These are phyloP conservation scores for Microplitis demolitor DNA, from an alignment of 1,140 invertebrate genomes.

Conservation along the genomic window DNA sequence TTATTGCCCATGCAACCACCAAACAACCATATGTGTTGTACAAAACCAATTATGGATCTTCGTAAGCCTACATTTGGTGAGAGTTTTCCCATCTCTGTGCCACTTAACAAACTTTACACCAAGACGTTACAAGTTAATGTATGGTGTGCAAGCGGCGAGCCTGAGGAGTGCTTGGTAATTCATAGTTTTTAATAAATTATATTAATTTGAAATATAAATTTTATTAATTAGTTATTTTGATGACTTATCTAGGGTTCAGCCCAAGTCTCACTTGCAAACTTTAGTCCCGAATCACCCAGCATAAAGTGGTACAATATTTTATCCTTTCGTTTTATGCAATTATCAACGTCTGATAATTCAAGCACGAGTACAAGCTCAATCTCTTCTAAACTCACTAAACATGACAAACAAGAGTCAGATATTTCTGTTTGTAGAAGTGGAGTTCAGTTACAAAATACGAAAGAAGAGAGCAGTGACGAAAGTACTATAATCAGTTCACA, in stretches of 20 bases:
- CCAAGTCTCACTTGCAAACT: conserved; percentile 94
- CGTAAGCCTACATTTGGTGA: conserved; percentile 82
- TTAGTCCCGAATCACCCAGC: conserved; percentile 79
- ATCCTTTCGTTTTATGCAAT: conserved; percentile 84
- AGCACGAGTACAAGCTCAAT: conserved; percentile 32
- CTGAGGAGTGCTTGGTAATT: conserved; percentile 83
- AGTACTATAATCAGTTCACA: conserved; percentile 95
- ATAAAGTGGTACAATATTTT: conserved; percentile 95
- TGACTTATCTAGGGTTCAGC: conserved; percentile 79
- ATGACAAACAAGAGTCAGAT: conserved; percentile 64
- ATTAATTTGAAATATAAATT: conserved; percentile 10
- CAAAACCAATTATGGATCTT: conserved; percentile 74
- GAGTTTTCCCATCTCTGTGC: conserved; percentile 76
- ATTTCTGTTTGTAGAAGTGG: conserved; percentile 52
- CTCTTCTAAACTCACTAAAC: conserved; percentile 44
- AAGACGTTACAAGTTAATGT: conserved; percentile 91
- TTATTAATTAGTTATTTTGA: background rate
- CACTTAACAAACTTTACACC: conserved; percentile 75
- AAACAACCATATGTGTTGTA: conserved; percentile 70
- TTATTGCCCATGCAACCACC: conserved; percentile 73
- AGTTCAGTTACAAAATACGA: conserved; percentile 54
- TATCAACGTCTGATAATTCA: conserved; percentile 51
- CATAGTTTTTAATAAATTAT: background rate
- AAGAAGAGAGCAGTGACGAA: conserved; percentile 95
- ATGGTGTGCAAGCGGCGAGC: conserved; percentile 70